Percentiles rank a stretch among this genome's conserved stretches.
Conservation (phyloP, 2,797 vertebrate genomes). For the Thalassophryne amazonica region DNA sequence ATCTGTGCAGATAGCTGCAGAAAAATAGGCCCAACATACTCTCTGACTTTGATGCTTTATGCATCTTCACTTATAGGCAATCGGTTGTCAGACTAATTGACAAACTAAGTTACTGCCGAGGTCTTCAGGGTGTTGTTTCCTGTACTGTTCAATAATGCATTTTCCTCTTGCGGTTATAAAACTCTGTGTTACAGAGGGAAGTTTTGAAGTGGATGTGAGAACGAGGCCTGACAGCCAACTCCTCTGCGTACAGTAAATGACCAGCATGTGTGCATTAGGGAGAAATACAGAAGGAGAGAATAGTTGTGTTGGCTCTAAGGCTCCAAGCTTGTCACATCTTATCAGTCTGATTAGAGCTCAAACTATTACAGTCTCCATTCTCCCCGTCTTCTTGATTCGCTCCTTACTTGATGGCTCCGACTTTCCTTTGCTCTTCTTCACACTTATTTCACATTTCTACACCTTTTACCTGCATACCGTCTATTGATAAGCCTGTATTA, state of each 20-base stretch:
- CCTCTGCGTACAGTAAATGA: constrained; percentile 31
- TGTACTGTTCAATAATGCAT: constrained; percentile 15
- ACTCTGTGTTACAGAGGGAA: constrained; percentile 20
- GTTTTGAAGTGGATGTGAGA: constrained; percentile 37
- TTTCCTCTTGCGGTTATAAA: constrained; percentile 14
- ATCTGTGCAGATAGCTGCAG: neutral
- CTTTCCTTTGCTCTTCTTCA: constrained; percentile 6
- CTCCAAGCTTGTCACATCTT: constrained; percentile 52
- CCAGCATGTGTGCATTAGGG: constrained; percentile 3
- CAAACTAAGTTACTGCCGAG: constrained; percentile 12
- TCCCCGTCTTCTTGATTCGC: constrained; percentile 27
- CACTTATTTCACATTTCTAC: neutral
- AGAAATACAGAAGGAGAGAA: constrained; percentile 8
- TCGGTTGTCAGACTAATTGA: constrained; percentile 1
- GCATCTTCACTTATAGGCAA: constrained; percentile 1
- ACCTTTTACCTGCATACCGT: neutral
- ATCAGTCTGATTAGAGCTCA: constrained; percentile 64
- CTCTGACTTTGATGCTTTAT: constrained; percentile 2
- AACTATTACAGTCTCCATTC: constrained; percentile 41
- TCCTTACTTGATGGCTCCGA: constrained; percentile 28
- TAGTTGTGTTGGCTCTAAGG: constrained; percentile 36
- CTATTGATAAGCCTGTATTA: neutral
- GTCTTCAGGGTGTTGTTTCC: constrained; percentile 13
- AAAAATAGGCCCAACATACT: neutral
- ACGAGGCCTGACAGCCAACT: constrained; percentile 25